phyloP scores from a whole-genome alignment of 2,113 vertebrate species.

The Solea solea region DNA sequence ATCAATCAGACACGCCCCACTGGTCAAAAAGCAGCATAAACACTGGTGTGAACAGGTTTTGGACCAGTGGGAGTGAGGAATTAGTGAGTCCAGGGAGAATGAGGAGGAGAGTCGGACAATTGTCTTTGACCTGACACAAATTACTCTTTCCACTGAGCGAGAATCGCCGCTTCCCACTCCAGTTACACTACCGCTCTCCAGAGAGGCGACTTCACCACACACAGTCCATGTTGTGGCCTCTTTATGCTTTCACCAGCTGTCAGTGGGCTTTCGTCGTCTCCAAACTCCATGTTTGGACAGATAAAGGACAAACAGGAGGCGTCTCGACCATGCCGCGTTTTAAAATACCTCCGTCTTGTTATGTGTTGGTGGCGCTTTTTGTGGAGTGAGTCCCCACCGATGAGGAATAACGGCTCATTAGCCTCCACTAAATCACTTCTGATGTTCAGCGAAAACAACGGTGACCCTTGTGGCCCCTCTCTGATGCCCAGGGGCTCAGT shows the following conservation, averaged over 20 bases:
- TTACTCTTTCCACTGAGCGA: conserved; percentile 31
- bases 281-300: conserved; percentile 24
- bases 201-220: conserved; percentile 39
- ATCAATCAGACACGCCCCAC: too few relatives aligned
- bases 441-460: conserved; percentile 73
- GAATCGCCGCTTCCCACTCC: conserved; percentile 20
- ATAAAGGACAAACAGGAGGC: conserved; percentile 18
- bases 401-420: conserved; percentile 74
- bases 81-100: too few relatives aligned
- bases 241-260: conserved; percentile 49
- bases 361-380: conserved; percentile 15
- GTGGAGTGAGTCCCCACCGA: conserved; percentile 42
- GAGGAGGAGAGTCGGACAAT: not conserved
- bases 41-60: too few relatives aligned
- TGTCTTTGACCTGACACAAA: conserved; percentile 39
- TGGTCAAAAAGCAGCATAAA: too few relatives aligned
- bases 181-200: conserved; percentile 32
- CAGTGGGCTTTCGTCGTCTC: conserved; percentile 37
- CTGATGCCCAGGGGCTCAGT: conserved; percentile 38
- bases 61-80: too few relatives aligned
- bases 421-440: conserved; percentile 68
- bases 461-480: conserved; percentile 55
- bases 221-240: conserved; percentile 44
- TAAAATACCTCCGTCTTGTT: conserved; percentile 10
- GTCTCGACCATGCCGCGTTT: conserved; percentile 14